These are phyloP conservation scores for Pangasius krempfi DNA, from an alignment of 2,797 vertebrate species.

Conservation along the genomic window DNA sequence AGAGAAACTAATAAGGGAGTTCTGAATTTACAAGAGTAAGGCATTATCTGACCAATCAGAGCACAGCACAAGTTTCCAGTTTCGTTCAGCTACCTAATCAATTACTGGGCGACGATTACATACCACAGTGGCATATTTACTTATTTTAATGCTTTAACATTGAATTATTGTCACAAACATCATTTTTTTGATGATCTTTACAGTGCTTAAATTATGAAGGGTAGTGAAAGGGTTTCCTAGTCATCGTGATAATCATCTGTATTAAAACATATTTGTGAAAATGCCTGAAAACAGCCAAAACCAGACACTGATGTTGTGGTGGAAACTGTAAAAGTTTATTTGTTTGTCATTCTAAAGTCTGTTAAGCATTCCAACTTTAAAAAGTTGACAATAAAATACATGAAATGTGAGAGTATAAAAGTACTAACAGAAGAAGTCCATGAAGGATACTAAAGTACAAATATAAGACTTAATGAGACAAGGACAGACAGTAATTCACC, in stretches of 20 bases:
- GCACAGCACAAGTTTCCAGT: background rate
- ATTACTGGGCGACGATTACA: background rate
- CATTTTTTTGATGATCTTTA: no score
- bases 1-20: background rate
- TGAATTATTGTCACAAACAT: background rate
- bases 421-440: background rate
- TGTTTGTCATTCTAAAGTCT: background rate
- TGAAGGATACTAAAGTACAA: background rate
- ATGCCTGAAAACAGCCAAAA: background rate
- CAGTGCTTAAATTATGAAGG: background rate
- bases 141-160: background rate
- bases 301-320: background rate
- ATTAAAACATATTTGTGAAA: background rate
- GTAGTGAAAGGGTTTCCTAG: background rate
- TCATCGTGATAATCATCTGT: background rate
- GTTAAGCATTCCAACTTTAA: background rate
- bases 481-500: background rate
- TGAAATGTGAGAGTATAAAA: slow-evolving; percentile 9
- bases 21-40: background rate
- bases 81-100: background rate
- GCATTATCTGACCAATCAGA: background rate
- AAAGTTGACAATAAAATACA: background rate
- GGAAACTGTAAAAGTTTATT: background rate
- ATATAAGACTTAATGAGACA: background rate
- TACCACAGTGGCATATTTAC: background rate